Evolutionary conservation across 2,888 invertebrate species (phyloP), one percentile per base, ranked within the genome.

Genomic region (Cataglyphis cursor): DNA sequence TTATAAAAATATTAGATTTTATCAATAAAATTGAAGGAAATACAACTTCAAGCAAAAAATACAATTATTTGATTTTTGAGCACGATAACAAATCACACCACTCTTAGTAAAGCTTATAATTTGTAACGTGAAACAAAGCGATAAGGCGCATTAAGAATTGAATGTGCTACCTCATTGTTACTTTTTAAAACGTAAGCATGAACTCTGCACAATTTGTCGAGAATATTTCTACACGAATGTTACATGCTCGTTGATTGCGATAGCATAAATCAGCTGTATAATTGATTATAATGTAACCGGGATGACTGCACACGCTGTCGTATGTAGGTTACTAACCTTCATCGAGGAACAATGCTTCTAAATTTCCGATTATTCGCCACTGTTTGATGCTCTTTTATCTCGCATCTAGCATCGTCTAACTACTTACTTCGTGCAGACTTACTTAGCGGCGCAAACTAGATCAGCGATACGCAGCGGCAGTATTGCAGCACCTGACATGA

Each of bases 361-460:
- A 4, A 51, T 76, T 68, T 68, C 72, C 72, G 41, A 24, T 75
- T 75, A 75, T 62, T 35, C 62, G 62, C 8, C 51, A 24, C 15
- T 78, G 44, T 59, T 44, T 31, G 73, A 72, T 72, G 78, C 44
- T 59, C 78, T 59, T 73, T 80, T 73, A 78, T 57, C 31, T 72
- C 5, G 70, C 70, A 38, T 41, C 78, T 59, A 38, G n/a, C 54
- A 12, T 57, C 59, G 18, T 12, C 59, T 61, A 78, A 57, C 72
- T 70, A 76, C 6, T 31, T 44, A 48, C 78, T 59, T 12, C 8
- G 15, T 59, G 38, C 73, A 48, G 59, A 73, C 59, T 80, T 72
- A 73, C 59, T 80, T 72, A 24, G 31, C 59, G 35, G 59, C 31
- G 59, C n/a, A 80, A 80, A 73, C 74, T 72, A 44, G 31, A 80